Conservation (phyloP, 2,113 vertebrate genomes). For the Malurus cyaneus region DNA sequence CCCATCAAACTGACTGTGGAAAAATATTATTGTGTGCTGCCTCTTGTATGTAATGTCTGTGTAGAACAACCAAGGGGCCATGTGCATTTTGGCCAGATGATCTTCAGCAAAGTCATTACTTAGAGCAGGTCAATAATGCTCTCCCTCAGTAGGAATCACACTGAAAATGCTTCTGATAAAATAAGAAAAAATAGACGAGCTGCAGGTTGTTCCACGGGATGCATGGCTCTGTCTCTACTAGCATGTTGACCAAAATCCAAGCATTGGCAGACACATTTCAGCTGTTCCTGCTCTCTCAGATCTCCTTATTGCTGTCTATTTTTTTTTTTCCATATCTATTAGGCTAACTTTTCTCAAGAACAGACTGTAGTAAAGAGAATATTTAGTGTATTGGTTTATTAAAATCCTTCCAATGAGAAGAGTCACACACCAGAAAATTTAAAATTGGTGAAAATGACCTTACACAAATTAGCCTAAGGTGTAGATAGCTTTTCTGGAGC, state of each 20-base stretch:
- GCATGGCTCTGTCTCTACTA: not conserved
- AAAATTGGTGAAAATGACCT: not conserved
- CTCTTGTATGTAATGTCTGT: not conserved
- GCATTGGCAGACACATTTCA: not conserved
- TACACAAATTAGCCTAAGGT: not conserved
- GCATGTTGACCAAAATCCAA: conserved; percentile 29
- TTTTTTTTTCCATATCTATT: conserved; percentile 18
- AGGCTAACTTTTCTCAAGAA: conserved; percentile 3
- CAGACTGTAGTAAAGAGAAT: not conserved
- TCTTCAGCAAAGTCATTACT: not conserved
- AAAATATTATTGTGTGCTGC: not conserved
- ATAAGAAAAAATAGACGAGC: not conserved
- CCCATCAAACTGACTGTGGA: not conserved
- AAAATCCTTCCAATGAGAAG: not conserved
- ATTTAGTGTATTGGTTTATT: not conserved
- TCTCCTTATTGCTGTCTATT: not conserved
- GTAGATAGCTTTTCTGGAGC: not conserved
- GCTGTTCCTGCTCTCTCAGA: not conserved
- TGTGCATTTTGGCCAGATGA: not conserved
- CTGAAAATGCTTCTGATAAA: not conserved
- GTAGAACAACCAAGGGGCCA: not conserved
- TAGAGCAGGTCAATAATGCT: not conserved
- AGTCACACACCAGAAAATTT: not conserved
- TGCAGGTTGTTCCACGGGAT: not conserved
- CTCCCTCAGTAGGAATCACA: not conserved